These are phyloP conservation scores for Lydus trimaculatus DNA, from an alignment of 2,888 invertebrate genomes.

Conservation along the genomic window DNA sequence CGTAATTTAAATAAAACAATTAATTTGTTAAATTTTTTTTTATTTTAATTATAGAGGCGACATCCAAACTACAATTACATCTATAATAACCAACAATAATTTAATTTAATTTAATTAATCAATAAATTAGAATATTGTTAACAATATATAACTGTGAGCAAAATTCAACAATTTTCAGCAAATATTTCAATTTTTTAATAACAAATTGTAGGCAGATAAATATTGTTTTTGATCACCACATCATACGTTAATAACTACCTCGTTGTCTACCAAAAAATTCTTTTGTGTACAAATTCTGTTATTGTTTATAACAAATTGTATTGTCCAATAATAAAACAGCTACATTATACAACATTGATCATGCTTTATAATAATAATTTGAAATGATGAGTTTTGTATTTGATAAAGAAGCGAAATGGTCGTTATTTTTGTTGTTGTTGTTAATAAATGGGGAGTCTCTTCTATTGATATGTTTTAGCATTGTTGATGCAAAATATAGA, in stretches of 20 bases:
- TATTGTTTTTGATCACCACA: slow-evolving; percentile 35
- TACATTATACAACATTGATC: slow-evolving; percentile 37
- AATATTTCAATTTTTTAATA: too few relatives aligned
- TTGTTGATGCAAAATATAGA: background rate
- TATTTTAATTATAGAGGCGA: background rate
- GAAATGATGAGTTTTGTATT: background rate
- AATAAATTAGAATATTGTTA: slow-evolving; percentile 1
- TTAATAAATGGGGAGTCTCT: background rate
- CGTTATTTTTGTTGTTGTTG: background rate
- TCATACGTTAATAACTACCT: slow-evolving; percentile 37
- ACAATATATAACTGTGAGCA: slow-evolving; percentile 32
- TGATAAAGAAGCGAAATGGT: background rate
- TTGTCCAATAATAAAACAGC: slow-evolving; percentile 40
- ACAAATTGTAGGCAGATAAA: slow-evolving; percentile 31
- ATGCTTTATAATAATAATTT: slow-evolving; percentile 18
- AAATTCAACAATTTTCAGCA: slow-evolving; percentile 32
- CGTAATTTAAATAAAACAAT: too few relatives aligned
- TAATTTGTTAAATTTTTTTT: too few relatives aligned
- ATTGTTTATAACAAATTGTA: slow-evolving; percentile 36
- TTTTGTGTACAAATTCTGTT: slow-evolving; percentile 25
- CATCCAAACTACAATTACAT: background rate
- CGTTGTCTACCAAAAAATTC: slow-evolving; percentile 39
- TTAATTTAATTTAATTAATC: background rate
- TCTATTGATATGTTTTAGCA: background rate
- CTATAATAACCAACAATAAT: background rate